A percentile compares a stretch with the other conserved stretches of the same genome.
Evolutionary conservation across 1,140 invertebrate species (phyloP).

Genomic region (Coptotermes formosanus): DNA sequence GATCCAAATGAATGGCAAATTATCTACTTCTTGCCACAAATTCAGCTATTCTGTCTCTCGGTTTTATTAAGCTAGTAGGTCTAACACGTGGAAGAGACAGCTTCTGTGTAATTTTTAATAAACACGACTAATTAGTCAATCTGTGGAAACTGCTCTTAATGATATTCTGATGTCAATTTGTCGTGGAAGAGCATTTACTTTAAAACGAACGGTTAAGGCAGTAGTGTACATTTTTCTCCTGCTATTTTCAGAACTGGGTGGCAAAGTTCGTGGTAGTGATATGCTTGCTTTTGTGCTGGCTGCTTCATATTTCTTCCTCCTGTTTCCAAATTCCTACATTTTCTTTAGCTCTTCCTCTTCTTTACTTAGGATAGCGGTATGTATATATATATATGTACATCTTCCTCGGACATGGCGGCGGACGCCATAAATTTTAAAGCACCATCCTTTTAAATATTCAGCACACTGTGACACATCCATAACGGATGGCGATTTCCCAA

Average conservation of each 20-base stretch:
- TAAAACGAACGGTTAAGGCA: background rate
- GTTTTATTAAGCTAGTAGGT: no score
- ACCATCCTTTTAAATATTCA: slow-evolving; percentile 19
- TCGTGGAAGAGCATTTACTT: background rate
- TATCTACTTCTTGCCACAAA: no score
- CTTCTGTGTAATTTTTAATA: no score
- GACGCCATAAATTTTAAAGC: slow-evolving; percentile 1
- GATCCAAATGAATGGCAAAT: no score
- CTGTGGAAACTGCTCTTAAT: no score
- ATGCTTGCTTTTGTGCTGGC: background rate
- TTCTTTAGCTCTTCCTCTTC: background rate
- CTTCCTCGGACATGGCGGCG: slow-evolving; percentile 15
- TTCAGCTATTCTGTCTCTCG: no score
- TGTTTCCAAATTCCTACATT: background rate
- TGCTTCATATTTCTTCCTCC: background rate
- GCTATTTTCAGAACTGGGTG: background rate
- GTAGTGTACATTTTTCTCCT: background rate
- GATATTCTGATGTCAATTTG: background rate
- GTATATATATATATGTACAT: background rate
- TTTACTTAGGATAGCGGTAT: background rate
- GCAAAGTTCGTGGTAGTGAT: background rate
- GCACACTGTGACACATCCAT: slow-evolving; percentile 3
- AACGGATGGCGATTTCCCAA: slow-evolving; percentile 17
- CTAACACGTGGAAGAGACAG: no score
- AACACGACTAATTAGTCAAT: no score